Evolutionary conservation across 2,797 vertebrate species (phyloP).

Genomic region (Trichosurus vulpecula): DNA sequence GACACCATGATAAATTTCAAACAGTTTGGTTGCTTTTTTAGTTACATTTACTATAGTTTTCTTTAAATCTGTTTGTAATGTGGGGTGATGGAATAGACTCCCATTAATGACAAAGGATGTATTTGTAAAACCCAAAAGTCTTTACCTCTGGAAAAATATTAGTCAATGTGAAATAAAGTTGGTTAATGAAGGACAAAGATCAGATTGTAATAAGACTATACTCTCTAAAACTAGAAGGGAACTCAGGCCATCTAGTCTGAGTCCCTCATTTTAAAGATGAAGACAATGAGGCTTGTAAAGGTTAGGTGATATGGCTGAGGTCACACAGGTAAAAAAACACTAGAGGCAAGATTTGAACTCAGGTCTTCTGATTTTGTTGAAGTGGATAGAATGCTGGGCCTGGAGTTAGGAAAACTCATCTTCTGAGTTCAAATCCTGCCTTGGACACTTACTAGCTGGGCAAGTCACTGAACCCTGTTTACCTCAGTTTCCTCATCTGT

Average conservation of each 20-base stretch:
- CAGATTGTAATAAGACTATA: background rate
- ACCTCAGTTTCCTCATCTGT: background rate
- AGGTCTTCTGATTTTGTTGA: background rate
- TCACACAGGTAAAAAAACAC: background rate
- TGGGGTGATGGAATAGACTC: background rate
- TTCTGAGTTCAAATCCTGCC: background rate
- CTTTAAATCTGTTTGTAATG: background rate
- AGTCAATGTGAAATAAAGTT: background rate
- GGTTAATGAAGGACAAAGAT: background rate
- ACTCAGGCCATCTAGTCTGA: background rate
- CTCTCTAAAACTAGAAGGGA: background rate
- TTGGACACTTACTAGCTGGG: background rate
- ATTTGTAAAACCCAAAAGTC: background rate
- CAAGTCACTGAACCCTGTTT: background rate
- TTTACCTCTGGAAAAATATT: background rate
- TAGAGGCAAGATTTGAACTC: background rate
- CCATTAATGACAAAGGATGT: background rate
- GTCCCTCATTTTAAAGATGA: background rate
- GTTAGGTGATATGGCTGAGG: background rate
- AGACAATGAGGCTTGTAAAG: background rate
- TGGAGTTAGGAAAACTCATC: background rate
- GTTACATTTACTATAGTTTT: background rate
- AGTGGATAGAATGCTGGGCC: background rate
- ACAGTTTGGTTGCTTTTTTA: background rate
- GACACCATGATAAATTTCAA: background rate